Conservation (phyloP, 2,888 invertebrate species). For the Meganola albula region DNA sequence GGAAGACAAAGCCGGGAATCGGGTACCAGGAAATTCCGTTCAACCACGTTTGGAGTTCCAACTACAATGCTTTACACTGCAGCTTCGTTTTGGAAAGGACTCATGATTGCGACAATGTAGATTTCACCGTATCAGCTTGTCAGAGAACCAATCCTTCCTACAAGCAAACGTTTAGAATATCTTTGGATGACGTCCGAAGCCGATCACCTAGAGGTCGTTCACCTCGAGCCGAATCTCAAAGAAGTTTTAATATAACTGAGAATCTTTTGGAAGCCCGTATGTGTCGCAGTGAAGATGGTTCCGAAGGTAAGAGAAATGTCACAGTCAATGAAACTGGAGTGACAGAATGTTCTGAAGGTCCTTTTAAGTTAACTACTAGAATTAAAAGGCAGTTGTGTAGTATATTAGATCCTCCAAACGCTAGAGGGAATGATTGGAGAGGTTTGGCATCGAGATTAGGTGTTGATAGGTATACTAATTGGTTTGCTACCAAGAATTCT, state of each 20-base stretch:
- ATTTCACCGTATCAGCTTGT: constrained; percentile 66
- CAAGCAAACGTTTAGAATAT: constrained; percentile 71
- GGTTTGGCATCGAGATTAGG: constrained; percentile 94
- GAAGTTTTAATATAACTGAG: constrained; percentile 71
- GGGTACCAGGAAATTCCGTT: constrained; percentile 94
- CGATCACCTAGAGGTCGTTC: constrained; percentile 68
- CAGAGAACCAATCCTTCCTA: constrained; percentile 71
- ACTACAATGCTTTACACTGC: constrained; percentile 92
- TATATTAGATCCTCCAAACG: constrained; percentile 94
- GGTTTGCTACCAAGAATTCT: constrained; percentile 97
- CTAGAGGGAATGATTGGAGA: constrained; percentile 97
- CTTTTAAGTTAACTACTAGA: constrained; percentile 78
- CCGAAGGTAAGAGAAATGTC: constrained; percentile 72
- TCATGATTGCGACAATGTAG: constrained; percentile 74
- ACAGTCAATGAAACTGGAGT: constrained; percentile 80
- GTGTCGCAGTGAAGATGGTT: constrained; percentile 67
- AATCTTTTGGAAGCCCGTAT: constrained; percentile 67
- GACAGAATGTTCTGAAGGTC: constrained; percentile 79
- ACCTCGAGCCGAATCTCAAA: constrained; percentile 66
- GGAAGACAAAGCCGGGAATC: constrained; percentile 92
- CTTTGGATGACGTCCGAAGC: constrained; percentile 63
- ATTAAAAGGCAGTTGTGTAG: constrained; percentile 74
- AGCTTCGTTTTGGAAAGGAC: constrained; percentile 89
- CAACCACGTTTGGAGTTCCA: constrained; percentile 92
- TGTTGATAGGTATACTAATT: constrained; percentile 97